A percentile compares a stretch with the other conserved stretches of the same genome.
Evolutionary conservation across 2,113 vertebrate species (phyloP).

Genomic region (Acanthochromis polyacanthus): DNA sequence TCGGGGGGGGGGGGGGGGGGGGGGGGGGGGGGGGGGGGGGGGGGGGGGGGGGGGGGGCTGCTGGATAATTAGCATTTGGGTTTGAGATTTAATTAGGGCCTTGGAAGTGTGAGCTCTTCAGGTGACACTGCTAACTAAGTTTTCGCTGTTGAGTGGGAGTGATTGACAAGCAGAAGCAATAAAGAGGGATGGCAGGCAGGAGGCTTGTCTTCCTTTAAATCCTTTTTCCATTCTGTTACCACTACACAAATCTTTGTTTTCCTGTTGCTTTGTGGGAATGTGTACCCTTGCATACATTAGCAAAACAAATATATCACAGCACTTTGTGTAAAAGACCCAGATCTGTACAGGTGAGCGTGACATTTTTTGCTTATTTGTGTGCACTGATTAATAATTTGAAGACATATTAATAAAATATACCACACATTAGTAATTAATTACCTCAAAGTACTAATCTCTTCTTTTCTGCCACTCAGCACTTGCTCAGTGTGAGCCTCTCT

Average conservation of each 20-base stretch:
- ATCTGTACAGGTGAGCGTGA: neutral
- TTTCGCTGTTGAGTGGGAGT: conserved; percentile 35
- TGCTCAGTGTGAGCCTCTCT: neutral
- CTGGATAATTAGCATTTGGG: conserved; percentile 58
- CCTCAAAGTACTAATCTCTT: too few relatives aligned
- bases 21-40: conserved; percentile 33
- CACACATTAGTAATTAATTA: too few relatives aligned
- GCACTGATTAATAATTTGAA: neutral
- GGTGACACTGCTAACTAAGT: conserved; percentile 41
- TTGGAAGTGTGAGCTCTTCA: conserved; percentile 42
- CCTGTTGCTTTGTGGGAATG: neutral
- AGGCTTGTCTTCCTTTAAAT: conserved; percentile 5
- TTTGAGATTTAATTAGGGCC: conserved; percentile 65
- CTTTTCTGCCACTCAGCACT: too few relatives aligned
- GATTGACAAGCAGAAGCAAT: conserved; percentile 31
- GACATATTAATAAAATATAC: neutral
- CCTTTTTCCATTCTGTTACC: neutral
- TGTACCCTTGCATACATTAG: too few relatives aligned
- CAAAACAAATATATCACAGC: neutral
- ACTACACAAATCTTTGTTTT: conserved; percentile 9
- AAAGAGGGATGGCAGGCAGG: neutral
- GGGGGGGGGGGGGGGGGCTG: conserved; percentile 41
- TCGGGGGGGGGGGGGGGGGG: conserved; percentile 30
- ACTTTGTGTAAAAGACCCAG: neutral
- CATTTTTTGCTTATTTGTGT: neutral